Conservation (phyloP, 2,888 invertebrate species). For the Carabus problematicus region DNA sequence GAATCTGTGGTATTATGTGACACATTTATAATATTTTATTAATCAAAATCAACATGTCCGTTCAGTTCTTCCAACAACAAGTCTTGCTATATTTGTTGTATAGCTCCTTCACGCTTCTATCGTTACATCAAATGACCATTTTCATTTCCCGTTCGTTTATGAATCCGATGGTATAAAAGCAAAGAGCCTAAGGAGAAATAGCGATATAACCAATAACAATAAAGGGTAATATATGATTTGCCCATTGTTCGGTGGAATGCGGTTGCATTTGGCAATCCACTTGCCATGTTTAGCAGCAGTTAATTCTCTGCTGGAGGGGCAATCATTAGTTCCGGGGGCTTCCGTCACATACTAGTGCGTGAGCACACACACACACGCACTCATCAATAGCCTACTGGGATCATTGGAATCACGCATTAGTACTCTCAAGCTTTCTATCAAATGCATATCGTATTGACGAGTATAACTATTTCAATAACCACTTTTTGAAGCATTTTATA, state of each 20-base stretch:
- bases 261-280: slow-evolving; percentile 32
- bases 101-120: neutral
- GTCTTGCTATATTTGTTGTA: too few relatives aligned
- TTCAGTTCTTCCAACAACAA: too few relatives aligned
- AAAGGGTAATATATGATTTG: slow-evolving; percentile 39
- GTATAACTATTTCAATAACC: too few relatives aligned
- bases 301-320: slow-evolving; percentile 17
- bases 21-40: too few relatives aligned
- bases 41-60: too few relatives aligned
- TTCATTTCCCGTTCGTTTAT: slow-evolving; percentile 24
- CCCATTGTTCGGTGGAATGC: slow-evolving; percentile 8
- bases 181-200: slow-evolving; percentile 13
- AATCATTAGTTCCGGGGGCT: slow-evolving; percentile 9
- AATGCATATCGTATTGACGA: too few relatives aligned
- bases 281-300: slow-evolving; percentile 27
- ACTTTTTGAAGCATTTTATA: too few relatives aligned
- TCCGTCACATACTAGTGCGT: slow-evolving; percentile 3
- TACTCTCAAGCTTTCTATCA: too few relatives aligned
- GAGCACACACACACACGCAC: too few relatives aligned
- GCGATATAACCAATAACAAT: slow-evolving; percentile 36
- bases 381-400: too few relatives aligned
- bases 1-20: too few relatives aligned
- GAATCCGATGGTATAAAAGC: slow-evolving; percentile 25
- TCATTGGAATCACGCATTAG: too few relatives aligned
- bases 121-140: slow-evolving; percentile 27